Base-by-base conservation (phyloP, 2,888 invertebrate genomes). In the Pilophorus perplexus region DNA sequence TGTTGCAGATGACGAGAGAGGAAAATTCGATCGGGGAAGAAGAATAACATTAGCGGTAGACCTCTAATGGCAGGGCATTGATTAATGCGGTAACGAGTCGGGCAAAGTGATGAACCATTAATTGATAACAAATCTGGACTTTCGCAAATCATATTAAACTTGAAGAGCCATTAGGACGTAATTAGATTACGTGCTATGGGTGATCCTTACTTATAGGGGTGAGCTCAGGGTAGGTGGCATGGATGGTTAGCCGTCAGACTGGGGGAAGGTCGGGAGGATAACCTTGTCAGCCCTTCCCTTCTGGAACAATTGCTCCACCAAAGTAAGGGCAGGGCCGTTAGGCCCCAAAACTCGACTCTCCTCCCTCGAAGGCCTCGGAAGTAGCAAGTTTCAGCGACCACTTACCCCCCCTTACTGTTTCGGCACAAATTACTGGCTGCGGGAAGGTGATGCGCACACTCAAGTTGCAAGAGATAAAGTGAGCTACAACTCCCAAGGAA, bases 111-210 rank as follows among this genome's bases (percentile, higher is more conserved):
- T 52, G 52, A 52, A 28, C 52, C 25, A 52, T 52, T 52, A 52
- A 52, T 52, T 52, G 52, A 28, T 52, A 52, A 28, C 52, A 52
- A 52, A 52, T 52, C 52, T 25, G 28, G 52, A 52, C 52, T 28
- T 28, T 25, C 27, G 52, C 52, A 28, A 52, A 52, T 52, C 52
- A 52, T 52, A 52, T 52, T 28, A 52, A 52, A 52, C 52, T 52
- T 28, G 52, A 52, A 52, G 52, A 52, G 52, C 52, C 52, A 52
- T 52, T 52, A 52, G 52, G 52, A 28, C 52, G 28, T 52, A 52
- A 52, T 52, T 52, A 52, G 28, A 52, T 52, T 52, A 52, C 52
- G 52, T 52, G 52, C 28, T 52, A 28, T 28, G 52, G 52, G 28
- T 52, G 52, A 52, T 52, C 52, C 18, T 52, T 28, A 27, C 28